phyloP scores from a whole-genome alignment of 2,888 invertebrate species.

The Lymantria dispar region DNA sequence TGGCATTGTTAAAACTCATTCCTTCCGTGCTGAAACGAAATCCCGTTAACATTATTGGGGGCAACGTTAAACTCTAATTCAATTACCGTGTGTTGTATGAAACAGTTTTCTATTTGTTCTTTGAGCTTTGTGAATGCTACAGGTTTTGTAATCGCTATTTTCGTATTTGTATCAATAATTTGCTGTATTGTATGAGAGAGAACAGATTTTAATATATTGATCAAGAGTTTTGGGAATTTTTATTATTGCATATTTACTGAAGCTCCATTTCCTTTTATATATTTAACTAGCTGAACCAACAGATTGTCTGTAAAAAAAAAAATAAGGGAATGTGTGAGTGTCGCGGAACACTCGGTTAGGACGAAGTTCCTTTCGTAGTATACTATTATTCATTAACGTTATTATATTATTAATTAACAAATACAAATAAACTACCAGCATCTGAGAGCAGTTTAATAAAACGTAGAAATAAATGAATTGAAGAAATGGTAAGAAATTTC shows the following conservation, averaged over 20 bases:
- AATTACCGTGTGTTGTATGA: conserved; percentile 55
- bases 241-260: neutral
- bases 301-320: no score
- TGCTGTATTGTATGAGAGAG: neutral
- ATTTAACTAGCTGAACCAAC: no score
- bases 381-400: no score
- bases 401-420: no score
- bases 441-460: no score
- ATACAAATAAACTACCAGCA: no score
- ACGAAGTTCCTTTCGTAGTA: no score
- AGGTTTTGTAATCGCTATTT: conserved; percentile 15
- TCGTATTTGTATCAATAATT: conserved; percentile 6
- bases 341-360: no score
- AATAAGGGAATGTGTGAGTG: no score
- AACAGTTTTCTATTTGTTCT: conserved; percentile 38
- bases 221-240: neutral
- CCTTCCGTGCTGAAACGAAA: conserved; percentile 37
- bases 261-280: neutral
- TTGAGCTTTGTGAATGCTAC: conserved; percentile 37
- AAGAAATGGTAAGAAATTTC: no score
- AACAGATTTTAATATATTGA: neutral
- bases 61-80: conserved; percentile 64
- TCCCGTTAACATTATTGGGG: conserved; percentile 66
- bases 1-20: conserved; percentile 30
- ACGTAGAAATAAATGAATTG: no score